Evolutionary conservation across 2,113 vertebrate species (phyloP).

Genomic region (Phocoena sinus): DNA sequence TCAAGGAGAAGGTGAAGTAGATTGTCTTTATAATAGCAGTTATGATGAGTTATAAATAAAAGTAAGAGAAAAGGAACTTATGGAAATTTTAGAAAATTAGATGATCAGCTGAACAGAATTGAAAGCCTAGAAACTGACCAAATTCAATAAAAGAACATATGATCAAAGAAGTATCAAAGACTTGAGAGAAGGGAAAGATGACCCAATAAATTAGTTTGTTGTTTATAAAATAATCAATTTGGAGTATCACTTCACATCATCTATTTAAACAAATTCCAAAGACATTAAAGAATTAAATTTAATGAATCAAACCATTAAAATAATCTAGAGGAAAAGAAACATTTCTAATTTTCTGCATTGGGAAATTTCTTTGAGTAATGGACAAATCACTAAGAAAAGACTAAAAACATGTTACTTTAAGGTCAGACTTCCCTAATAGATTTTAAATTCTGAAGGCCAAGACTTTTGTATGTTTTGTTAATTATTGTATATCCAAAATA

Average conservation of each 20-base stretch:
- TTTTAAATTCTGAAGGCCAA: constrained; percentile 14
- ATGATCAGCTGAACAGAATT: neutral
- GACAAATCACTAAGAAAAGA: neutral
- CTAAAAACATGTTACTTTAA: neutral
- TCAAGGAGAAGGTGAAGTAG: neutral
- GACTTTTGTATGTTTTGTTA: neutral
- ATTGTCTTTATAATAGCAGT: neutral
- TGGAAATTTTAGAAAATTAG: neutral
- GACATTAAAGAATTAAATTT: constrained; percentile 3
- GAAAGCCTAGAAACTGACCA: neutral
- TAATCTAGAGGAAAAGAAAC: neutral
- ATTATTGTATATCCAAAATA: neutral
- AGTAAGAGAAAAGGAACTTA: neutral
- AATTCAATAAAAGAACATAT: neutral
- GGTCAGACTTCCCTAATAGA: neutral
- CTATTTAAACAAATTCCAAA: neutral
- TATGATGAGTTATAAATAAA: neutral
- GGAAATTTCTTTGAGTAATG: neutral
- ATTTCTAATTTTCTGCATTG: neutral
- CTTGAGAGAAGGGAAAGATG: neutral
- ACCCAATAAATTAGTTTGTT: neutral
- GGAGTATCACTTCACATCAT: neutral
- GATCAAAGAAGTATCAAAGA: neutral
- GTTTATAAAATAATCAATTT: neutral
- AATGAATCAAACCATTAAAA: neutral